Percentiles rank a stretch among this genome's conserved stretches.
Conservation (phyloP, 2,888 invertebrate species). For the Fragum whitleyi region DNA sequence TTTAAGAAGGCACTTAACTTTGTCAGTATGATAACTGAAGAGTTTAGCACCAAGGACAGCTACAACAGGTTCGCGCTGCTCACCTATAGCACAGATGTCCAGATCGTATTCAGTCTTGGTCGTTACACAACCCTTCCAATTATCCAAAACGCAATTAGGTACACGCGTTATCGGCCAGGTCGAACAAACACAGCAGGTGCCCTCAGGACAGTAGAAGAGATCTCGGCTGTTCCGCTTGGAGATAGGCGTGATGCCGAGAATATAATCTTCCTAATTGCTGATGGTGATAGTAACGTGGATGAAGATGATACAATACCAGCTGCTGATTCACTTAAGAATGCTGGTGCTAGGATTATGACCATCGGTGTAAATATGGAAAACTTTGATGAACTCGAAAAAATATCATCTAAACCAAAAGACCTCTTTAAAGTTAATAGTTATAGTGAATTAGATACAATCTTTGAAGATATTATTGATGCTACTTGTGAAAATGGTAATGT, state of each 20-base stretch:
- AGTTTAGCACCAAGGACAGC: conserved; percentile 67
- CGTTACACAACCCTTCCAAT: conserved; percentile 65
- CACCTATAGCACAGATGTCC: conserved; percentile 75
- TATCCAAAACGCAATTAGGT: conserved; percentile 67
- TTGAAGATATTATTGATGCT: conserved; percentile 67
- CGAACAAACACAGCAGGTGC: conserved; percentile 80
- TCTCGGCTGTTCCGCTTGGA: conserved; percentile 67
- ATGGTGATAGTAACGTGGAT: conserved; percentile 80
- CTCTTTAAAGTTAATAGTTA: conserved; percentile 76
- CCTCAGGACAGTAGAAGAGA: conserved; percentile 68
- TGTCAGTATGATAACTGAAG: conserved; percentile 66
- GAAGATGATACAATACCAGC: conserved; percentile 75
- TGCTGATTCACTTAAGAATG: conserved; percentile 73
- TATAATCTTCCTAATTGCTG: conserved; percentile 77
- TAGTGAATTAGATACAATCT: conserved; percentile 67
- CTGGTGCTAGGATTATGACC: conserved; percentile 74
- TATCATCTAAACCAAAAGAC: conserved; percentile 70
- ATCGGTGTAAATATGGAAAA: conserved; percentile 75
- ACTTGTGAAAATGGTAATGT: conserved; percentile 65
- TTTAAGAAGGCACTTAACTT: conserved; percentile 72
- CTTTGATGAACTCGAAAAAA: conserved; percentile 68
- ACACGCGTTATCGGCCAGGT: conserved; percentile 74
- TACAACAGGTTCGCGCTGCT: conserved; percentile 77
- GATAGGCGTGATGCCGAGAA: conserved; percentile 72
- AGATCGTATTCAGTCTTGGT: conserved; percentile 75